Percentiles rank a stretch among this genome's conserved stretches.
Evolutionary conservation across 1,140 invertebrate species (phyloP).

Genomic region (Nomia melanderi): DNA sequence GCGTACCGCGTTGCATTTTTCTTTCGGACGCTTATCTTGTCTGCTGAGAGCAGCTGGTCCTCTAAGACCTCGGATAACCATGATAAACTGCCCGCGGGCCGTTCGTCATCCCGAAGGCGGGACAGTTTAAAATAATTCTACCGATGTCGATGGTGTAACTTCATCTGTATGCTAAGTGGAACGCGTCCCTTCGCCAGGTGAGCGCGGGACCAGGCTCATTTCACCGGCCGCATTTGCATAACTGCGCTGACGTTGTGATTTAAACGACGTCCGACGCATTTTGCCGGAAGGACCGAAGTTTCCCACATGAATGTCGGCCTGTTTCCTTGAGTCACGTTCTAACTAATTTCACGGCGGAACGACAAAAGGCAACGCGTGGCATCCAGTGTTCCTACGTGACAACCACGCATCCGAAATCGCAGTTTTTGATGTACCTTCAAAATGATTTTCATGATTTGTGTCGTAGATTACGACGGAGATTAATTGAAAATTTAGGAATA

Average conservation of each 20-base stretch:
- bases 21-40: background rate
- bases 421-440: no score
- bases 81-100: background rate
- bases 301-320: conserved; percentile 21
- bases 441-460: no score
- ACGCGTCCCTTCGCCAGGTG: no score
- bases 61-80: background rate
- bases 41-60: background rate
- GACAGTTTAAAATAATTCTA: background rate
- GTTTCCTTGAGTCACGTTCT: background rate
- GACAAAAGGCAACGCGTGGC: background rate
- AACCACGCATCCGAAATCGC: conserved; percentile 6
- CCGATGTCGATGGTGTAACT: background rate
- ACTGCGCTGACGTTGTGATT: conserved; percentile 54
- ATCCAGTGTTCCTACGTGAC: background rate
- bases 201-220: background rate
- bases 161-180: conserved; percentile 4
- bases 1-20: no score
- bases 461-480: no score
- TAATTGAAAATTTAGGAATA: no score
- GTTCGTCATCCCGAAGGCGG: background rate
- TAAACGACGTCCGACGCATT: conserved; percentile 48
- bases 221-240: conserved; percentile 60
- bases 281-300: conserved; percentile 56
- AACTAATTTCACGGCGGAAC: conserved; percentile 34